A percentile compares a stretch with the other conserved stretches of the same genome.
Conservation (phyloP, 2,888 invertebrate species). For the Baccha elongata region DNA sequence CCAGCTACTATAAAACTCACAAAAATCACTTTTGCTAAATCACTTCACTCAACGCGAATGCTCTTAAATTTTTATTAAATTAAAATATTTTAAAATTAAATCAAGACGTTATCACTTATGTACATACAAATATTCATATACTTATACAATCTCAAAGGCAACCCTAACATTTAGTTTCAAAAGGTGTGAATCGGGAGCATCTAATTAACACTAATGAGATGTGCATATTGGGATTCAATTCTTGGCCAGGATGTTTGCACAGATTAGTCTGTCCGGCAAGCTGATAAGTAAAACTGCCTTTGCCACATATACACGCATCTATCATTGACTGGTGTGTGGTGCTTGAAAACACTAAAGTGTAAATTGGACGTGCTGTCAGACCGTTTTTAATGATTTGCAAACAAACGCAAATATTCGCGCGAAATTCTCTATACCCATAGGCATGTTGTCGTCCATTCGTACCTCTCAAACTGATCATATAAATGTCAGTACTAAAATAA, state of each 20-base stretch:
- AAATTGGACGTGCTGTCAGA: conserved; percentile 69
- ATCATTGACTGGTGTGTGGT: not conserved
- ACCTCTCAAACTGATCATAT: conserved; percentile 46
- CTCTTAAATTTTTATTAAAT: no score
- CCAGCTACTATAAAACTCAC: no score
- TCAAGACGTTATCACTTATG: no score
- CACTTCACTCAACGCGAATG: no score
- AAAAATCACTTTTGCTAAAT: no score
- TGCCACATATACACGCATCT: conserved; percentile 29
- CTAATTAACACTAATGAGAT: conserved; percentile 73
- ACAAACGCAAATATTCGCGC: conserved; percentile 49
- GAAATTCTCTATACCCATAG: conserved; percentile 10
- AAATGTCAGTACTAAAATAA: conserved; percentile 64
- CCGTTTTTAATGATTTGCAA: conserved; percentile 72
- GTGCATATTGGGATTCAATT: conserved; percentile 58
- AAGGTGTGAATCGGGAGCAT: conserved; percentile 64
- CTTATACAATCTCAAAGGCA: no score
- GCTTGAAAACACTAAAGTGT: conserved; percentile 38
- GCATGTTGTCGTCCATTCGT: conserved; percentile 15
- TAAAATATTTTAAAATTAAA: no score
- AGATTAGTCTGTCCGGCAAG: conserved; percentile 54
- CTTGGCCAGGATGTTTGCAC: conserved; percentile 53
- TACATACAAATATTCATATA: no score
- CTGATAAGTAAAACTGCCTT: conserved; percentile 61
- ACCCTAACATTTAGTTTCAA: conserved; percentile 43